Evolutionary conservation across 2,113 vertebrate species (phyloP), one percentile per base, ranked within the genome.

Genomic region (Bostrychus sinensis): DNA sequence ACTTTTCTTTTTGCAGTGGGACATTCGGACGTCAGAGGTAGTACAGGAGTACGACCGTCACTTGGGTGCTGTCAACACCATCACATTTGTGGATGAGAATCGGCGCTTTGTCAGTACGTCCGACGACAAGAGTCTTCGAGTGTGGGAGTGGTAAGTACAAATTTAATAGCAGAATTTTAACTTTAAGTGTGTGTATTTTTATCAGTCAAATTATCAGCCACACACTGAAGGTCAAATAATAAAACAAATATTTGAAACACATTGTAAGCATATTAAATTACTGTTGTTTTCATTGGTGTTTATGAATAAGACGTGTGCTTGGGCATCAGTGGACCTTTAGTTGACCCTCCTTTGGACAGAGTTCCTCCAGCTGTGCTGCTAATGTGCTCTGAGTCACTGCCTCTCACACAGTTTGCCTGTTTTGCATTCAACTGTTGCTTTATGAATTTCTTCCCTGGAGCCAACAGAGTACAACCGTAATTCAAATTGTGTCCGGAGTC

Each of bases 21-120:
- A 99, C 83, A 92, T 95, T 78, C 93, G 97, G 83, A 94, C 94
- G 39, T 93, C 94, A 17, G 97, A 99, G 78, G 96, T 98, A 64
- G 97, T 99, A 20, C 97, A 99, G 84, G 97, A 99, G 56, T 99
- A 99, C 0, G 97, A 99, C 60, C 91, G 97, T 59, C 97, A 99
- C 88, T 91, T 99, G 85, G 97, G 97, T 43, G 97, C 97, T 37
- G 97, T 99, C 81, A 99, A 99, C 91, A 99, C 97, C 70, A 99
- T 99, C 92, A 98, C 97, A n/a, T 99, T 99, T 62, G 97, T 99
- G 46, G 97, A 99, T 66, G 97, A 99, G 77, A 98, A 97, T n/a
- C 94, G 97, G 2, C 94, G 97, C 37, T 99, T 99, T 66, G 97
- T 99, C 84, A 99, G 97, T 81, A 99, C 97, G 0, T 99, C 97